phyloP scores from a whole-genome alignment of 2,888 invertebrate genomes.

The Acrobasis suavella region DNA sequence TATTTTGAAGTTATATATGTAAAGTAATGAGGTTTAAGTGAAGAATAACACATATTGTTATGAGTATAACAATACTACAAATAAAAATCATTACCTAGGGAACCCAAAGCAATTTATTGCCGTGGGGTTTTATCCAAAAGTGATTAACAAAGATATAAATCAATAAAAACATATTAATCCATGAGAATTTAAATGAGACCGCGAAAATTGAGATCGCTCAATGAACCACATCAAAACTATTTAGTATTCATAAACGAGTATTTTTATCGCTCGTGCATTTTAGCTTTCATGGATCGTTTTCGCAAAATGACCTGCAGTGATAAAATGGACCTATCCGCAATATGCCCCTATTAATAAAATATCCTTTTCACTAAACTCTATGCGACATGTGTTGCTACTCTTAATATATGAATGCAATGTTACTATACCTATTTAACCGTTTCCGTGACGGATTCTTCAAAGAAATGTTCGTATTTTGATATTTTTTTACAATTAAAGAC shows the following conservation, averaged over 20 bases:
- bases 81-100: neutral
- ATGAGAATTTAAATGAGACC: conserved; percentile 1
- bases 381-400: no score
- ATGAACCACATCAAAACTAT: conserved; percentile 47
- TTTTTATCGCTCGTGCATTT: conserved; percentile 33
- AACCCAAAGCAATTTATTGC: conserved; percentile 1
- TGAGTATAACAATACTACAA: neutral
- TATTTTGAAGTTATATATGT: no score
- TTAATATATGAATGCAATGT: no score
- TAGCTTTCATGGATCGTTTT: conserved; percentile 29
- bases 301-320: conserved; percentile 15
- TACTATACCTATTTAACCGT: no score
- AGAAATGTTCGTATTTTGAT: no score
- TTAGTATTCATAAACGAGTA: conserved; percentile 35
- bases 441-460: no score
- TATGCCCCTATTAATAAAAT: no score
- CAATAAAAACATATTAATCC: conserved; percentile 10
- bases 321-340: no score
- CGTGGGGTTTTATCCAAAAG: neutral
- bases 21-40: no score
- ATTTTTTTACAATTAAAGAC: no score
- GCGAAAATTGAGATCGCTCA: conserved; percentile 38
- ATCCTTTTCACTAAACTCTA: no score
- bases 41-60: no score
- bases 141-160: conserved; percentile 8